These are phyloP conservation scores for Dendrolimus punctatus DNA, from an alignment of 1,140 invertebrate species.

Conservation along the genomic window DNA sequence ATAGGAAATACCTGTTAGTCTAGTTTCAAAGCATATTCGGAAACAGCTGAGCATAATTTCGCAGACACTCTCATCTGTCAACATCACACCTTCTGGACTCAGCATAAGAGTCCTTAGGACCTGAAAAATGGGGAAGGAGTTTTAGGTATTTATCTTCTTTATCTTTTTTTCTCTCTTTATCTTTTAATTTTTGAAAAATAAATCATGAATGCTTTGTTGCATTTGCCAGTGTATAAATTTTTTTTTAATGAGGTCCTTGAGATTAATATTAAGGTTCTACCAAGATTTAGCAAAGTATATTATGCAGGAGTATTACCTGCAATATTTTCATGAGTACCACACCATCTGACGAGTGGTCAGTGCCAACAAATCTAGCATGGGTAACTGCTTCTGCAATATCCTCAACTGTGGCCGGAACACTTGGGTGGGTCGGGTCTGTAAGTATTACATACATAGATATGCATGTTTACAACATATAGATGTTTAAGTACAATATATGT, in stretches of 20 bases:
- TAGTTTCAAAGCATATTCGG: constrained; percentile 95
- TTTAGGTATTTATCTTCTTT: too few species aligned
- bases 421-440: constrained; percentile 83
- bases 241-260: too few species aligned
- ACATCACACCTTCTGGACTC: constrained; percentile 87
- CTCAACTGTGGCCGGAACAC: constrained; percentile 88
- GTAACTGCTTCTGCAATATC: constrained; percentile 97
- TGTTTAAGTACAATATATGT: too few species aligned
- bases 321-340: constrained; percentile 97
- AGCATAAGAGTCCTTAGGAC: constrained; percentile 91
- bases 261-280: background rate
- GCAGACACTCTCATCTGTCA: constrained; percentile 97
- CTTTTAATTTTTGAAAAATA: too few species aligned
- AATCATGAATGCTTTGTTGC: too few species aligned
- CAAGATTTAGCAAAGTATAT: background rate
- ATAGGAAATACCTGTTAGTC: constrained; percentile 83
- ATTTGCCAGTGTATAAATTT: too few species aligned
- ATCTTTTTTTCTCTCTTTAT: too few species aligned
- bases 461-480: too few species aligned
- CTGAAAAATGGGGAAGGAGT: constrained; percentile 22
- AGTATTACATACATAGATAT: background rate
- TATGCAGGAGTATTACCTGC: constrained; percentile 70
- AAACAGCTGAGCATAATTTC: constrained; percentile 99
- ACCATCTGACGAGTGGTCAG: constrained; percentile 94
- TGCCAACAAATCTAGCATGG: constrained; percentile 95